phyloP scores from a whole-genome alignment of 2,113 vertebrate species.

The Callithrix jacchus region DNA sequence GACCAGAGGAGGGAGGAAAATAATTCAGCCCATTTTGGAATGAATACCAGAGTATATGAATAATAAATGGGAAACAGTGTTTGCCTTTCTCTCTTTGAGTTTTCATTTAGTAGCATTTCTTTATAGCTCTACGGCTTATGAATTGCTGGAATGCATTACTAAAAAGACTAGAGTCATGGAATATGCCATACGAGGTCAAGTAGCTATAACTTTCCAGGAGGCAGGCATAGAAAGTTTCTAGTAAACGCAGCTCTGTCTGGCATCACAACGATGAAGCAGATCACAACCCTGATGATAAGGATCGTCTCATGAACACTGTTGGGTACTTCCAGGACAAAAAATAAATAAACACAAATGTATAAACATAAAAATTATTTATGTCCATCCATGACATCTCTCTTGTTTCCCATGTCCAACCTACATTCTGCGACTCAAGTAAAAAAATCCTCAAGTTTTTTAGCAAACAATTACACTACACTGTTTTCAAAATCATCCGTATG shows the following conservation, averaged over 20 bases:
- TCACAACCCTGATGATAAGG: not conserved
- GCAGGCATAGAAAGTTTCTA: constrained; percentile 40
- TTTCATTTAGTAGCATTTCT: constrained; percentile 32
- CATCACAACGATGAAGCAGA: constrained; percentile 1
- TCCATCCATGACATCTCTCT: not conserved
- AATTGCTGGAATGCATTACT: constrained; percentile 44
- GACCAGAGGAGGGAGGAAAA: not conserved
- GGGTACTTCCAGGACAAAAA: not conserved
- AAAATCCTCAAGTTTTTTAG: not conserved
- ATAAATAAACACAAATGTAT: not conserved
- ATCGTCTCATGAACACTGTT: not conserved
- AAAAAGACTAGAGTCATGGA: constrained; percentile 8
- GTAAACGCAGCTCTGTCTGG: constrained; percentile 33
- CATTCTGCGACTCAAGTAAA: not conserved
- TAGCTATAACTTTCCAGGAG: constrained; percentile 15
- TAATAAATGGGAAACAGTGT: not conserved
- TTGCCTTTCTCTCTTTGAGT: constrained; percentile 15
- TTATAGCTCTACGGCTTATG: constrained; percentile 1
- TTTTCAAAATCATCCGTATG: not conserved
- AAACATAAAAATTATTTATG: not conserved
- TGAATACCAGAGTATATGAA: not conserved
- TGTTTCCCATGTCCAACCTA: not conserved
- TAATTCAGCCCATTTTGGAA: not conserved
- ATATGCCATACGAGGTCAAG: constrained; percentile 42
- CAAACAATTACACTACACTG: not conserved